These are phyloP conservation scores for Labeo rohita DNA, from an alignment of 2,113 vertebrate genomes.

Conservation along the genomic window DNA sequence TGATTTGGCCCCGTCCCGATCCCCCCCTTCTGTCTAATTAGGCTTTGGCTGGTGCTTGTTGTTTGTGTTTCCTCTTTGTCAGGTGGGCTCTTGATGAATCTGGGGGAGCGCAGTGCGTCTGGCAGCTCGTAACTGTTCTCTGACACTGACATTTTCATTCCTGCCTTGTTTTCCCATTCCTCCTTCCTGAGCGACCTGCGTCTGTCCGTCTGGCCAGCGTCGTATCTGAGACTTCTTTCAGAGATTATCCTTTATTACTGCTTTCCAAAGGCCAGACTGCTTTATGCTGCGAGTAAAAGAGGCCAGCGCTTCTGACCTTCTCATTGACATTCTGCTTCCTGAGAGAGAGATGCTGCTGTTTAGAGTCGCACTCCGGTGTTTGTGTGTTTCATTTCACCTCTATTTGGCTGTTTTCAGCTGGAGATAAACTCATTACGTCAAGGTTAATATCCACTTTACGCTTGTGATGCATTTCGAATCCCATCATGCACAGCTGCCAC, in stretches of 20 bases:
- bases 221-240: constrained; percentile 27
- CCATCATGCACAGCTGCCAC: background rate
- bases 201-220: constrained; percentile 22
- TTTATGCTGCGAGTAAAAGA: constrained; percentile 57
- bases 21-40: background rate
- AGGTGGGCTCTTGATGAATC: constrained; percentile 55
- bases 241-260: constrained; percentile 65
- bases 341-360: background rate
- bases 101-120: constrained; percentile 42
- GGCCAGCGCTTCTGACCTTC: constrained; percentile 38
- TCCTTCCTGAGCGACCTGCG: constrained; percentile 1
- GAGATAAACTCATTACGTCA: background rate
- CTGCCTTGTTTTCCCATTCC: constrained; percentile 41
- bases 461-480: background rate
- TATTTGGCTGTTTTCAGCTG: background rate
- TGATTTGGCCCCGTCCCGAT: background rate
- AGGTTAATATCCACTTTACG: constrained; percentile 22
- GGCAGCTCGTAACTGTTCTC: background rate
- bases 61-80: constrained; percentile 50
- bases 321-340: constrained; percentile 12
- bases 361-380: background rate
- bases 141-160: constrained; percentile 48
- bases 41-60: background rate
- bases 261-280: constrained; percentile 63
- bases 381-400: background rate